phyloP scores from a whole-genome alignment of 2,888 invertebrate species.

The Pseudococcus jackbeardsleyi region DNA sequence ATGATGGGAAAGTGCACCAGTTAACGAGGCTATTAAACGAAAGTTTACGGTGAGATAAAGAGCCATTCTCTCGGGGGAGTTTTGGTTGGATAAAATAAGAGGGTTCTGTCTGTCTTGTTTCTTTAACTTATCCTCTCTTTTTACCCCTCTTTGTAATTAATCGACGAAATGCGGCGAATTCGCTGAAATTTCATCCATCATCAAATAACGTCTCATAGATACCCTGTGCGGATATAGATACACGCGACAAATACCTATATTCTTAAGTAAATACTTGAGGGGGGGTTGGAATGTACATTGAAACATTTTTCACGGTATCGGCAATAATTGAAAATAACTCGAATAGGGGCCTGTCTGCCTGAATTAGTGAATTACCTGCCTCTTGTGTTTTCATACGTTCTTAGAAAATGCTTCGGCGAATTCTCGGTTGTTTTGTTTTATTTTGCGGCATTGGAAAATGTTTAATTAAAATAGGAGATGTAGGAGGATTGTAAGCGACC shows the following conservation, averaged over 20 bases:
- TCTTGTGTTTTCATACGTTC: neutral
- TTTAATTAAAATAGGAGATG: neutral
- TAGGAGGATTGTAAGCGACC: neutral
- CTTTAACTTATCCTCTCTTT: constrained; percentile 54
- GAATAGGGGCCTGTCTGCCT: neutral
- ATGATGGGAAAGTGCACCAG: constrained; percentile 58
- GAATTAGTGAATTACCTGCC: neutral
- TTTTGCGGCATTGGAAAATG: constrained; percentile 12
- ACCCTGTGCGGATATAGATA: neutral
- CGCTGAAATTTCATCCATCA: constrained; percentile 33
- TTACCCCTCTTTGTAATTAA: constrained; percentile 55
- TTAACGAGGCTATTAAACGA: constrained; percentile 59
- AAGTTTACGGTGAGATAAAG: constrained; percentile 59
- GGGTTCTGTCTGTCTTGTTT: constrained; percentile 41
- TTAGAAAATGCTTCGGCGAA: neutral
- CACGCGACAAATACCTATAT: too few species aligned
- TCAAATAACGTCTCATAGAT: constrained; percentile 24
- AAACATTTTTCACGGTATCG: neutral
- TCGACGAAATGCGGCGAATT: constrained; percentile 50
- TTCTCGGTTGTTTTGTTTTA: neutral
- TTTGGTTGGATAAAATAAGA: constrained; percentile 54
- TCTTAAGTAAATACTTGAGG: too few species aligned
- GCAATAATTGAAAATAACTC: neutral
- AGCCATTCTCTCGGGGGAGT: constrained; percentile 57
- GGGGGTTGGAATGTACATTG: too few species aligned